These are phyloP conservation scores for Prostheceraeus crozeri DNA, from an alignment of 2,888 invertebrate genomes.

Conservation along the genomic window DNA sequence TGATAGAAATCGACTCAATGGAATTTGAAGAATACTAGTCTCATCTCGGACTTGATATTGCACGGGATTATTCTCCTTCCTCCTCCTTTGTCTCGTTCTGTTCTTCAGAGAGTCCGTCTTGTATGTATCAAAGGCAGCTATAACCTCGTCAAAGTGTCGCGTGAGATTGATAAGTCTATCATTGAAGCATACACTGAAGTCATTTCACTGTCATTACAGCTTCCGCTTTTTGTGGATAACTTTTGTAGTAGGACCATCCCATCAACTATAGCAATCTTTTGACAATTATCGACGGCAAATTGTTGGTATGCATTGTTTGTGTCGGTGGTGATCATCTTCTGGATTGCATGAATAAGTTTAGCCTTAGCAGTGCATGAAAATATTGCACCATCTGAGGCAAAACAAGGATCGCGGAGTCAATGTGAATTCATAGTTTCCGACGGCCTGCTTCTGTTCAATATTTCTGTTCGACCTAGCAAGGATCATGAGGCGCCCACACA, in stretches of 20 bases:
- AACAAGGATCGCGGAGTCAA: no score
- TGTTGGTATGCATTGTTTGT: no score
- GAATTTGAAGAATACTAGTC: constrained; percentile 5
- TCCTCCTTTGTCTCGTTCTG: constrained; percentile 7
- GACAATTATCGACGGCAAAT: neutral
- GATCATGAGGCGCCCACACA: constrained; percentile 34
- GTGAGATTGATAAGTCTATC: no score
- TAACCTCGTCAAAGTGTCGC: no score
- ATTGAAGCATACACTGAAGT: no score
- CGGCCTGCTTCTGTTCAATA: constrained; percentile 25
- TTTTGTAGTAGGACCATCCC: constrained; percentile 15
- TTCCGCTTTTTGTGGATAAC: no score
- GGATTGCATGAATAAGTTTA: constrained; percentile 27
- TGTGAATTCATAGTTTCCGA: constrained; percentile 33
- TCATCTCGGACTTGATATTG: constrained; percentile 15
- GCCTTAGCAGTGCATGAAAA: constrained; percentile 29
- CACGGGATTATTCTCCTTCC: neutral
- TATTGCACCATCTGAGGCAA: constrained; percentile 30
- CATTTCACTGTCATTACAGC: no score
- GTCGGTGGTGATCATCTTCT: no score
- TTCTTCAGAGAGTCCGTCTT: constrained; percentile 13
- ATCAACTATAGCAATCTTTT: constrained; percentile 19
- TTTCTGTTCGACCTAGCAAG: constrained; percentile 29
- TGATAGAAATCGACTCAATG: constrained; percentile 13
- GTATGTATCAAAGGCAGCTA: no score